Evolutionary conservation across 2,888 invertebrate species (phyloP), one percentile per base, ranked within the genome.

Genomic region (Mesorhabditis sp.): DNA sequence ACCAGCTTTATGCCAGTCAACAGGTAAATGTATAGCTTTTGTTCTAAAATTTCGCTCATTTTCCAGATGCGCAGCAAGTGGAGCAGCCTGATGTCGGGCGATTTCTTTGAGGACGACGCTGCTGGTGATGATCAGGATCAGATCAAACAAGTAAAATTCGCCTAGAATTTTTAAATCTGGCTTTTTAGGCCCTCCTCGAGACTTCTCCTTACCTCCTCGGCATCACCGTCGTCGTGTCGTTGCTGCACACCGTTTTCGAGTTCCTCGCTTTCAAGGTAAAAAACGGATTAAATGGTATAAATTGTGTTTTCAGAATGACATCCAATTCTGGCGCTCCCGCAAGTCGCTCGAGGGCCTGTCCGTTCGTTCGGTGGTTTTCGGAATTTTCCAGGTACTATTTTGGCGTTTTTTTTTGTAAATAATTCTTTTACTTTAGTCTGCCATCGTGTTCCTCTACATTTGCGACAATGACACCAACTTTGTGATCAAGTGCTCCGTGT

Each of bases 301-400:
- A 7, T 10, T 28, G 28, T n/a, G n/a, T 62, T 28, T 62, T 62
- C 41, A 62, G 89, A 99, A 99, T 88, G 98, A 99, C 87, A 99
- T 99, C 84, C 98, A 99, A 87, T 99, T 99, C 87, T 99, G 98
- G 98, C 94, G 95, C 83, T 95, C 95, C 84, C 90, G 96, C 15
- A 94, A 96, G 86, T 94, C 95, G 0, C 88, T 98, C 65, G 97
- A 98, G 7, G 80, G 85, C 62, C 89, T 99, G 61, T 97, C 97
- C 0, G 97, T 99, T 4, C 91, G 97, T 77, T 95, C 94, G 0
- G 96, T 99, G 44, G 95, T 99, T 87, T 98, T 98, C 88, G 94
- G 93, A 84, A 95, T 98, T 4, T 96, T 98, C 87, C 78, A 77
- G 69, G 77, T 74, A 44, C 50, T n/a, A 43, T 28, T 61, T 44